A percentile compares a stretch with the other conserved stretches of the same genome.
Conservation (phyloP, 2,888 invertebrate genomes). For the Onchidella celtica region DNA sequence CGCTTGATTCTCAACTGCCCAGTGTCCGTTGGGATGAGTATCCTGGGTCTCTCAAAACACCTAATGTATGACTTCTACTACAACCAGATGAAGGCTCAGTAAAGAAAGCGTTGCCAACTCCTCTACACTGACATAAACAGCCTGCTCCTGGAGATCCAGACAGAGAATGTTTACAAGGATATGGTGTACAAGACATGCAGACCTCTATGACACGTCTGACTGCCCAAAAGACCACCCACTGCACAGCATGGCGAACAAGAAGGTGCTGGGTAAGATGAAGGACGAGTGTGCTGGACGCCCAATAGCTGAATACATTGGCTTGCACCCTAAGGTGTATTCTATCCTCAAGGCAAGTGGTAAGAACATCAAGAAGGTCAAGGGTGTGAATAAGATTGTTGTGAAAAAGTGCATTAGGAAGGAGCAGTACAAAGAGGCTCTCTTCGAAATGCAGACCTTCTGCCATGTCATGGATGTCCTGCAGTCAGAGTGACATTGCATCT, state of each 20-base stretch:
- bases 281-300: neutral
- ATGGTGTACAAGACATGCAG: neutral
- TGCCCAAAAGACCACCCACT: neutral
- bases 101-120: neutral
- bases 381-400: neutral
- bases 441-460: neutral
- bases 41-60: neutral
- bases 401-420: neutral
- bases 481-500: no score
- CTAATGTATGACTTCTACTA: conserved; percentile 10
- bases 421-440: neutral
- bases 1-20: neutral
- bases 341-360: neutral
- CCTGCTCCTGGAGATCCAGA: conserved; percentile 2
- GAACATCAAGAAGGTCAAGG: neutral
- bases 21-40: neutral
- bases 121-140: neutral
- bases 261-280: neutral
- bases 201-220: neutral
- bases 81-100: neutral
- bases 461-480: no score
- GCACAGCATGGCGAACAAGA: neutral
- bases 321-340: neutral
- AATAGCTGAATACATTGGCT: neutral
- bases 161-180: neutral